Evolutionary conservation across 2,797 vertebrate species (phyloP).

Genomic region (Octomys mimax): DNA sequence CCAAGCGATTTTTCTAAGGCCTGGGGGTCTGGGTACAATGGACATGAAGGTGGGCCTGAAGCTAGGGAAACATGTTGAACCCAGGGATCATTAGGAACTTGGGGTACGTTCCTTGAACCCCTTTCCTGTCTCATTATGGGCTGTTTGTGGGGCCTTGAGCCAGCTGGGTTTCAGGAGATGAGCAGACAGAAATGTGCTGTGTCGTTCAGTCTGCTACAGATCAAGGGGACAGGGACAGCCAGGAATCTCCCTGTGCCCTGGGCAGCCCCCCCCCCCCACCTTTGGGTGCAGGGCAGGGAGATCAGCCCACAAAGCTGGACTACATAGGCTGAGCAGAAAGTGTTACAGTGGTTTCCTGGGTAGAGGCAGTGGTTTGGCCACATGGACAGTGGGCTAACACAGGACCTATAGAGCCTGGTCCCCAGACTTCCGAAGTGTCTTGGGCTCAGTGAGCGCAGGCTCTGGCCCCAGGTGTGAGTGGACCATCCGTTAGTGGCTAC

Average conservation of each 20-base stretch:
- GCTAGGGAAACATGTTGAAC: background rate
- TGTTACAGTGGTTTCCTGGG: background rate
- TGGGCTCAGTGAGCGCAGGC: background rate
- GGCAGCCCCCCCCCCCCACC: background rate
- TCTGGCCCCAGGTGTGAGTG: background rate
- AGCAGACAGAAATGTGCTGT: background rate
- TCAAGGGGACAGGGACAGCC: background rate
- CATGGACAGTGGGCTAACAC: background rate
- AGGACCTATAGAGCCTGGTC: background rate
- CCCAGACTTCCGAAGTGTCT: background rate
- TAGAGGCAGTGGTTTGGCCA: background rate
- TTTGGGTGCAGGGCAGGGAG: background rate
- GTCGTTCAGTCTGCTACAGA: background rate
- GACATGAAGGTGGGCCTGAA: constrained; percentile 28
- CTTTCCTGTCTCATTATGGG: background rate
- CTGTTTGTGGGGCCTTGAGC: background rate
- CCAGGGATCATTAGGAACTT: background rate
- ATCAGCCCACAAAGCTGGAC: background rate
- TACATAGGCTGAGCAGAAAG: background rate
- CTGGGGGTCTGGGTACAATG: background rate
- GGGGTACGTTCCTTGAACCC: background rate
- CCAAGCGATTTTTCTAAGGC: background rate
- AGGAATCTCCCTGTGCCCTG: background rate
- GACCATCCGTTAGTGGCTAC: background rate
- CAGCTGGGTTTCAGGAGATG: background rate